Evolutionary conservation across 2,888 invertebrate genomes (phyloP), one percentile per base, ranked within the genome.

Genomic region (Pachymerium ferrugineum): DNA sequence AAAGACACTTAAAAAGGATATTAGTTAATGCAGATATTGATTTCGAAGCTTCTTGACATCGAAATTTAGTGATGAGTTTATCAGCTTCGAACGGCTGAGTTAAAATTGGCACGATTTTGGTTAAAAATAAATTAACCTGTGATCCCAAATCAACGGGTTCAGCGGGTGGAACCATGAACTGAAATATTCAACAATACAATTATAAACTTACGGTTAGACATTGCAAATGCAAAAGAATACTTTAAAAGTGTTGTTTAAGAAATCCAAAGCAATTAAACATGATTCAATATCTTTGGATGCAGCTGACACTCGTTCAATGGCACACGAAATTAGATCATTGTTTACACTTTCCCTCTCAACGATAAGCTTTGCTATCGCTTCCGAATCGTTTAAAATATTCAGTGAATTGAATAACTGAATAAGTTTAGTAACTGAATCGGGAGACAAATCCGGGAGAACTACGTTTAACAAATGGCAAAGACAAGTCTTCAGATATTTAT

Each of bases 401-500:
- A 54, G 3, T 1, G 54, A 22, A 14, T 54, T 54, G 14, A 54
- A 54, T 25, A 54, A 54, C 54, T 54, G 22, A 14, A 54, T 8
- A 4, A 54, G 8, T 54, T 54, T 54, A 5, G 14, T 54, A 5
- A 2, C 12, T 5, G 54, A 22, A 25, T 8, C 25, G 22, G 22
- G 1, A 54, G 22, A 12, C 28, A 54, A 54, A 6, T 19, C 25
- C 2, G 54, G 54, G 3, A 54, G 8, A 76, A 72, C 67, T 74
- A 72, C 16, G 35, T 72, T n/a, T 74, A 74, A 16, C 75, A 67
- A 70, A 76, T 75, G 19, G 71, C 42, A 47, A 76, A 76, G 19
- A 75, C 71, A 19, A 74, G 67, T 70, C 74, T 76, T 8, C 74
- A 74, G 73, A 76, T 74, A 22, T 74, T 70, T 22, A 76, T 74